Conservation (phyloP, 2,797 vertebrate genomes). For the Lophius americanus region DNA sequence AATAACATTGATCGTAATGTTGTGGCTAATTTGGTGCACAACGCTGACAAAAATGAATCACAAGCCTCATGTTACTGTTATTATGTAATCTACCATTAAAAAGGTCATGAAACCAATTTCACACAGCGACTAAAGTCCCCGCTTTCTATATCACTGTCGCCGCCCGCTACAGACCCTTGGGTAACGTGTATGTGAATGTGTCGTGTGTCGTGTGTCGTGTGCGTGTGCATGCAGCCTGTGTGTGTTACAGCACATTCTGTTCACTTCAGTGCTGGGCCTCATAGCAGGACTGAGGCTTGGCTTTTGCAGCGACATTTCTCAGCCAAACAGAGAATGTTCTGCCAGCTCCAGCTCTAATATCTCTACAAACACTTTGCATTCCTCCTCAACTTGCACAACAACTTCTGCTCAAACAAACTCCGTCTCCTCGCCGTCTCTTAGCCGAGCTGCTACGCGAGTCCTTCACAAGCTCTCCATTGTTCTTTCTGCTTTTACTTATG, state of each 20-base stretch:
- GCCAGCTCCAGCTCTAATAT: slow-evolving; percentile 71
- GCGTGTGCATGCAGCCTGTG: slow-evolving; percentile 15
- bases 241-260: slow-evolving; percentile 61
- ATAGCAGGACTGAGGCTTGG: slow-evolving; percentile 66
- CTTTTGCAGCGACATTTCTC: slow-evolving; percentile 53
- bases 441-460: slow-evolving; percentile 46
- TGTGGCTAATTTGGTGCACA: too few relatives aligned
- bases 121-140: slow-evolving; percentile 57
- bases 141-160: slow-evolving; percentile 41
- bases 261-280: slow-evolving; percentile 51
- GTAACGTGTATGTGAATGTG: slow-evolving; percentile 42
- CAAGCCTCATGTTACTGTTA: slow-evolving; percentile 50
- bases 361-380: slow-evolving; percentile 75
- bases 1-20: too few relatives aligned
- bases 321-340: slow-evolving; percentile 77
- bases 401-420: slow-evolving; percentile 61
- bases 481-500: slow-evolving; percentile 44
- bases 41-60: background rate
- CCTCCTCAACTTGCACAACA: slow-evolving; percentile 72
- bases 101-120: slow-evolving; percentile 64
- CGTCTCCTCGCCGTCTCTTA: slow-evolving; percentile 22
- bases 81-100: slow-evolving; percentile 64
- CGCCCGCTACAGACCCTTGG: slow-evolving; percentile 66
- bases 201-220: slow-evolving; percentile 17
- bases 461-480: slow-evolving; percentile 66